These are phyloP conservation scores for Chrysocyon brachyurus DNA, from an alignment of 2,797 vertebrate species.

Conservation along the genomic window DNA sequence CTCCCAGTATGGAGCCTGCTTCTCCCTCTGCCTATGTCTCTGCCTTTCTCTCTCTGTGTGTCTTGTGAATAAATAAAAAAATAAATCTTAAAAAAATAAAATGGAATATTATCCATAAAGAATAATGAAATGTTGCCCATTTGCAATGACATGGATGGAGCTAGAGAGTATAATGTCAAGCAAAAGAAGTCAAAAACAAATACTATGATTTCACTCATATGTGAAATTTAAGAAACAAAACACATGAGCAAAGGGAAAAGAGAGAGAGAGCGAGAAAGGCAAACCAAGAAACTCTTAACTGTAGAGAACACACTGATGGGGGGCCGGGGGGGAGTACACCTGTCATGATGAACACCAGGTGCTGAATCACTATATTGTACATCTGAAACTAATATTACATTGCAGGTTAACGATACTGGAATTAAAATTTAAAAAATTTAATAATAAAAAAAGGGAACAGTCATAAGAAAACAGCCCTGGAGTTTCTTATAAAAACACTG, in stretches of 20 bases:
- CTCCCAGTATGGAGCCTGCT: too few species aligned
- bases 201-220: background rate
- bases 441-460: background rate
- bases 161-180: background rate
- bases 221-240: background rate
- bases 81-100: background rate
- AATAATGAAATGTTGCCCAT: background rate
- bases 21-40: too few species aligned
- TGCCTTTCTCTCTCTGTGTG: too few species aligned
- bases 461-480: background rate
- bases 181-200: background rate
- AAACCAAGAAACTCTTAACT: background rate
- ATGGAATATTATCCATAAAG: background rate
- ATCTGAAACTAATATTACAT: background rate
- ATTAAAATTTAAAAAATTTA: background rate
- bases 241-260: background rate
- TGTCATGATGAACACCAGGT: background rate
- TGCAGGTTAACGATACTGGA: background rate
- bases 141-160: background rate
- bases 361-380: background rate
- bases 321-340: rapidly evolving
- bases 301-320: background rate
- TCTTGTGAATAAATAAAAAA: too few species aligned
- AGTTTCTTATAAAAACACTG: background rate
- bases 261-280: background rate